These are phyloP conservation scores for Ericerus pela DNA, from an alignment of 1,140 invertebrate species.

Conservation along the genomic window DNA sequence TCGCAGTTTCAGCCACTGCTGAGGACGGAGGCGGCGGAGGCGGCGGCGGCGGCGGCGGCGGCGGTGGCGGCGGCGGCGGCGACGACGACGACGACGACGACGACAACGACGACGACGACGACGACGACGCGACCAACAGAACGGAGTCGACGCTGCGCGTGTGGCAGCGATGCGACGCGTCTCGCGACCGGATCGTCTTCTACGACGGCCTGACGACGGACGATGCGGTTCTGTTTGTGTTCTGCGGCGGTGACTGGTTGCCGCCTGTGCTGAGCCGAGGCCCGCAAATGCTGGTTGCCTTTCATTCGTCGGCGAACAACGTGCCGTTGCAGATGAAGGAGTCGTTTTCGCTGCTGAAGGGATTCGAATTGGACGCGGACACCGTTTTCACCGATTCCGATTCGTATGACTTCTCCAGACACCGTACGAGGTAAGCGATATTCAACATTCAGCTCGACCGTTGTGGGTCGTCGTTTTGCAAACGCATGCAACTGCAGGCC, in stretches of 20 bases:
- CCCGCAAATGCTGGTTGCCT: conserved; percentile 68
- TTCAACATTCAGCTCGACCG: neutral
- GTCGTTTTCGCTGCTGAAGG: conserved; percentile 24
- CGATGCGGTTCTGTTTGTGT: conserved; percentile 65
- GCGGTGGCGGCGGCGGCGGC: neutral
- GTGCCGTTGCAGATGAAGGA: conserved; percentile 20
- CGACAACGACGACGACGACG: neutral
- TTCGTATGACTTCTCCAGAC: conserved; percentile 48
- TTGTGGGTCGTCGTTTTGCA: neutral
- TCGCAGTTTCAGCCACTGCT: neutral
- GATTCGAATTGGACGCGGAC: conserved; percentile 61
- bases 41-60: neutral
- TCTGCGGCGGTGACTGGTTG: conserved; percentile 70
- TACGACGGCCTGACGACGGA: conserved; percentile 64
- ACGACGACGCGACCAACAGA: conserved; percentile 33
- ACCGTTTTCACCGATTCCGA: conserved; percentile 76
- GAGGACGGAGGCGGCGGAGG: neutral
- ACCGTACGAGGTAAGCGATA: conserved; percentile 33
- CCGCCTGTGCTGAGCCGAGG: conserved; percentile 56
- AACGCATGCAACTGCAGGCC: neutral
- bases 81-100: neutral
- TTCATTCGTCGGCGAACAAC: conserved; percentile 33
- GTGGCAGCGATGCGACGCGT: conserved; percentile 66
- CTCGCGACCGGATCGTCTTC: conserved; percentile 66
- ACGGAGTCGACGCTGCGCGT: conserved; percentile 48